Evolutionary conservation across 2,113 vertebrate species (phyloP).

Genomic region (Tichodroma muraria): DNA sequence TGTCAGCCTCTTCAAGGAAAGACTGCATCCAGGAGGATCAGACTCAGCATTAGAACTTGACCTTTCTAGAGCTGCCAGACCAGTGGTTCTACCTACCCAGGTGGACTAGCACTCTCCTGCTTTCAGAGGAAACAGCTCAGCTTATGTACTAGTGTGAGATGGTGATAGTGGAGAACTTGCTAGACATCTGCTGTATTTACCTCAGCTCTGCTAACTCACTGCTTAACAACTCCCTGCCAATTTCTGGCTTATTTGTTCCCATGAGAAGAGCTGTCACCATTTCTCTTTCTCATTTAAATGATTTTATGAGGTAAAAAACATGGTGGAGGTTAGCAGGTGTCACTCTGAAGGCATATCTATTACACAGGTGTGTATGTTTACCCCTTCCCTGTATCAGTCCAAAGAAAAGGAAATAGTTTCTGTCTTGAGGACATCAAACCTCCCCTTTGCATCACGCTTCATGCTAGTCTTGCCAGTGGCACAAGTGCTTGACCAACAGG

Average conservation of each 20-base stretch:
- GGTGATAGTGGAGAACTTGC: background rate
- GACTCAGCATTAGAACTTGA: background rate
- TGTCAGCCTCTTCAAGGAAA: background rate
- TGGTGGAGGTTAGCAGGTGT: background rate
- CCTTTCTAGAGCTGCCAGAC: background rate
- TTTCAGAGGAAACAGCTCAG: background rate
- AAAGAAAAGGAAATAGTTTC: background rate
- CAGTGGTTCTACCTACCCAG: background rate
- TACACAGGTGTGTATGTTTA: background rate
- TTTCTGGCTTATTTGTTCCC: background rate
- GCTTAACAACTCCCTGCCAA: background rate
- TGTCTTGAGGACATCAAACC: background rate
- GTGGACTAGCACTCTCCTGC: background rate
- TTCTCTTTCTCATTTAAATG: background rate
- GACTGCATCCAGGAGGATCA: background rate
- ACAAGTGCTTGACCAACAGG: background rate
- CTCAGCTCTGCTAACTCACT: background rate
- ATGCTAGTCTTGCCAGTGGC: background rate
- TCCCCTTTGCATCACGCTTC: background rate
- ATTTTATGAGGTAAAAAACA: background rate
- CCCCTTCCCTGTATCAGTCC: background rate
- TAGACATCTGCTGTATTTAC: background rate
- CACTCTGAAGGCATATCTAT: background rate
- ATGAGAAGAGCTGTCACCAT: background rate
- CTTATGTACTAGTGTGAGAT: background rate